Conservation (phyloP, 2,797 vertebrate genomes). For the Pseudochaenichthys georgianus region DNA sequence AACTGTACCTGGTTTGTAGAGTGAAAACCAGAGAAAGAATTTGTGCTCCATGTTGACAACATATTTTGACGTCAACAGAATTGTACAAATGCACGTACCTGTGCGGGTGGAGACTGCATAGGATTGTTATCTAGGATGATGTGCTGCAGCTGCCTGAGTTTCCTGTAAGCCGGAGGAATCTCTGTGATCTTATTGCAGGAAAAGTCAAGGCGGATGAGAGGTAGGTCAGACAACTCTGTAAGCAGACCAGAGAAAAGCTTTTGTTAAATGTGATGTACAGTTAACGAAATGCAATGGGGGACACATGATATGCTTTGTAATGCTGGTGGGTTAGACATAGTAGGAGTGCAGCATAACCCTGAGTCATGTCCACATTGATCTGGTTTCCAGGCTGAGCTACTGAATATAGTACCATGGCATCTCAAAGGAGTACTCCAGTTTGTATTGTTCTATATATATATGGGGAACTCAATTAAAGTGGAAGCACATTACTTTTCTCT, state of each 20-base stretch:
- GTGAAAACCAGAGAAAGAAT: neutral
- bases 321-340: too few relatives aligned
- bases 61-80: neutral
- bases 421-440: neutral
- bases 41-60: neutral
- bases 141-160: slow-evolving; percentile 94
- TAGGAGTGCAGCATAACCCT: neutral
- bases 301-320: neutral
- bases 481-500: neutral
- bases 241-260: slow-evolving; percentile 16
- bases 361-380: neutral
- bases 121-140: slow-evolving; percentile 98
- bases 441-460: neutral
- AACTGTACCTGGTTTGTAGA: slow-evolving; percentile 12
- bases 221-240: slow-evolving; percentile 94
- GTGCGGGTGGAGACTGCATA: slow-evolving; percentile 97
- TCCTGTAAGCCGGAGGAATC: slow-evolving; percentile 94
- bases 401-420: neutral
- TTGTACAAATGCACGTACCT: slow-evolving; percentile 84
- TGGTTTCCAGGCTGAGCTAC: neutral
- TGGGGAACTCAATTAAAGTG: neutral
- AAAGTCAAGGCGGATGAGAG: slow-evolving; percentile 96
- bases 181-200: slow-evolving; percentile 99
- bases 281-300: neutral
- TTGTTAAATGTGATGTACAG: neutral